phyloP scores from a whole-genome alignment of 1,140 invertebrate genomes.

The Cyphomyrmex costatus region DNA sequence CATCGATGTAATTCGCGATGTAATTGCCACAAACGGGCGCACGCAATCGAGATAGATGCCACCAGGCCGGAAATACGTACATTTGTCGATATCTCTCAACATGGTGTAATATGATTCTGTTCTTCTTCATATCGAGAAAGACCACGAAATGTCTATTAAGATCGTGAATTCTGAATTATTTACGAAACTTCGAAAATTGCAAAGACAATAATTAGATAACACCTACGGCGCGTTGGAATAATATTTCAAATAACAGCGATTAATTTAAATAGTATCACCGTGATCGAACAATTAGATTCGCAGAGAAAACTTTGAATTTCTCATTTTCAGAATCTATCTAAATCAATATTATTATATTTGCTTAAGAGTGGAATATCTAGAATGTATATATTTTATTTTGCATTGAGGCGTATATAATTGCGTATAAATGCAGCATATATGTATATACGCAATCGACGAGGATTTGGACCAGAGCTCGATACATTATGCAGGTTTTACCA shows the following conservation, averaged over 20 bases:
- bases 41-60: not conserved
- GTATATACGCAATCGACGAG: not conserved
- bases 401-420: not conserved
- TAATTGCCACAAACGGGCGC: conserved; percentile 10
- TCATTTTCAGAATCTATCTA: not conserved
- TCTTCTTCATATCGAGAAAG: not conserved
- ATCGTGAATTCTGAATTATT: not conserved
- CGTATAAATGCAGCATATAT: conserved; percentile 22
- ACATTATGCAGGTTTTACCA: conserved; percentile 22
- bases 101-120: not conserved
- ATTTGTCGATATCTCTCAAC: not conserved
- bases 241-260: not conserved
- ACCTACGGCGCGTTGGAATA: not conserved
- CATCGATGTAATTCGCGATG: not conserved
- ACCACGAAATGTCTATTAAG: not conserved
- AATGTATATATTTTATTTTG: not conserved
- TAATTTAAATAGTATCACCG: not conserved
- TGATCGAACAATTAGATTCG: not conserved
- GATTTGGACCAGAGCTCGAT: not conserved
- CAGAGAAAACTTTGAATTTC: not conserved
- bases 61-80: not conserved
- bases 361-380: not conserved
- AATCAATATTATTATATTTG: not conserved
- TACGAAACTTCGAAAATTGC: not conserved
- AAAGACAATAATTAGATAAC: not conserved